These are phyloP conservation scores for Drosophila flavopinicola DNA, from an alignment of 2,888 invertebrate genomes.

Conservation along the genomic window DNA sequence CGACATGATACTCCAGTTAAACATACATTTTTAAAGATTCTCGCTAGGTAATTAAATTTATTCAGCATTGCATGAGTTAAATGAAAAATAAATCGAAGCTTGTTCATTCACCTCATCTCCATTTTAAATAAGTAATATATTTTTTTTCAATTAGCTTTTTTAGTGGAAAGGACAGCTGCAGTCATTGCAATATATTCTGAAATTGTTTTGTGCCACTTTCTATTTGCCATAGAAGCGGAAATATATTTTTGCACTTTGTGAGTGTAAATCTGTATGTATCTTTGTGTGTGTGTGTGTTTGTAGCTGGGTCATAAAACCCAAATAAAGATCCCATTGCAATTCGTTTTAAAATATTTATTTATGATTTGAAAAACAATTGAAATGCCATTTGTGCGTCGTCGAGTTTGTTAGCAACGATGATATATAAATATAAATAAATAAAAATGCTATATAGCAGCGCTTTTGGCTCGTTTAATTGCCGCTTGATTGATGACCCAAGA, in stretches of 20 bases:
- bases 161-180: slow-evolving; percentile 1
- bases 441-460: slow-evolving; percentile 5
- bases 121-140: background rate
- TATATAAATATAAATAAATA: slow-evolving; percentile 17
- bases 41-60: no score
- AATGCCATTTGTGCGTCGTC: slow-evolving; percentile 44
- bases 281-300: slow-evolving; percentile 6
- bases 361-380: slow-evolving; percentile 60
- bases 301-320: slow-evolving; percentile 24
- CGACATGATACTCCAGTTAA: no score
- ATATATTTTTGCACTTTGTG: slow-evolving; percentile 17
- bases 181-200: slow-evolving; percentile 5
- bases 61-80: no score
- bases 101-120: background rate
- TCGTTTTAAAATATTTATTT: slow-evolving; percentile 69
- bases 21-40: no score
- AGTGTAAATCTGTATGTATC: no score
- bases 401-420: no score
- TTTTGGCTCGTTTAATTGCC: slow-evolving; percentile 53
- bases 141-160: background rate
- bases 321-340: slow-evolving; percentile 53
- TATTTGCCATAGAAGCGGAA: slow-evolving; percentile 23
- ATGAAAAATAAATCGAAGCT: no score
- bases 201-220: slow-evolving; percentile 28
- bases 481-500: slow-evolving; percentile 66